A percentile compares a stretch with the other conserved stretches of the same genome.
Conservation (phyloP, 1,140 invertebrate species). For the Drosophila bipectinata region DNA sequence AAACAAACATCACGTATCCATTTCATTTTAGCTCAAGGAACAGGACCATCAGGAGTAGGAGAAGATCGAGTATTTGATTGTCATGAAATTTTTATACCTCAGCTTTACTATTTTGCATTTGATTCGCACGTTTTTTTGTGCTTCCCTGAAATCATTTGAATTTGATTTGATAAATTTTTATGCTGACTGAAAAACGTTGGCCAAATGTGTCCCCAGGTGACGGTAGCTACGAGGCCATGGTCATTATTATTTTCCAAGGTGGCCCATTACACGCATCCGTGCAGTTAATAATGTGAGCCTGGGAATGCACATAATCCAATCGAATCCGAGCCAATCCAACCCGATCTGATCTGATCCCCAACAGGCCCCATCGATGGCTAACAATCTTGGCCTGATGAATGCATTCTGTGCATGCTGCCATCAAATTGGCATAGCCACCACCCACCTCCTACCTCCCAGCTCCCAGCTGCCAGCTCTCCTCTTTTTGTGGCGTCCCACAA, state of each 20-base stretch:
- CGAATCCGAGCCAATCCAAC: neutral
- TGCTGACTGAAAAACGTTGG: slow-evolving; percentile 80
- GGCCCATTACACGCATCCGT: slow-evolving; percentile 69
- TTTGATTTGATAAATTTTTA: slow-evolving; percentile 83
- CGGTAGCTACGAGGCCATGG: slow-evolving; percentile 33
- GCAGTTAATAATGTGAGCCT: slow-evolving; percentile 68
- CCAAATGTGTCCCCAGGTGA: slow-evolving; percentile 72
- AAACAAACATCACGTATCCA: slow-evolving; percentile 67
- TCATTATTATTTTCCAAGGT: slow-evolving; percentile 71
- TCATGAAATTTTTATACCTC: slow-evolving; percentile 73
- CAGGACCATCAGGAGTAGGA: neutral
- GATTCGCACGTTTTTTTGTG: slow-evolving; percentile 38
- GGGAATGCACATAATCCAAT: slow-evolving; percentile 61
- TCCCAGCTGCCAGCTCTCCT: slow-evolving; percentile 9
- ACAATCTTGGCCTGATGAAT: slow-evolving; percentile 71
- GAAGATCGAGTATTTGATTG: slow-evolving; percentile 54
- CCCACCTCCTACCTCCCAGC: neutral
- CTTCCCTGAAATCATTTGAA: slow-evolving; percentile 53
- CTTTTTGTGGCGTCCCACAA: slow-evolving; percentile 72
- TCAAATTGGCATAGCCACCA: slow-evolving; percentile 60
- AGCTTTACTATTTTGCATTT: slow-evolving; percentile 60
- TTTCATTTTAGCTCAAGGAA: slow-evolving; percentile 43
- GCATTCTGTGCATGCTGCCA: slow-evolving; percentile 63
- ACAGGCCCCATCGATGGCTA: slow-evolving; percentile 56
- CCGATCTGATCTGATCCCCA: slow-evolving; percentile 15